Evolutionary conservation across 2,797 vertebrate genomes (phyloP).

Genomic region (Mus caroli): DNA sequence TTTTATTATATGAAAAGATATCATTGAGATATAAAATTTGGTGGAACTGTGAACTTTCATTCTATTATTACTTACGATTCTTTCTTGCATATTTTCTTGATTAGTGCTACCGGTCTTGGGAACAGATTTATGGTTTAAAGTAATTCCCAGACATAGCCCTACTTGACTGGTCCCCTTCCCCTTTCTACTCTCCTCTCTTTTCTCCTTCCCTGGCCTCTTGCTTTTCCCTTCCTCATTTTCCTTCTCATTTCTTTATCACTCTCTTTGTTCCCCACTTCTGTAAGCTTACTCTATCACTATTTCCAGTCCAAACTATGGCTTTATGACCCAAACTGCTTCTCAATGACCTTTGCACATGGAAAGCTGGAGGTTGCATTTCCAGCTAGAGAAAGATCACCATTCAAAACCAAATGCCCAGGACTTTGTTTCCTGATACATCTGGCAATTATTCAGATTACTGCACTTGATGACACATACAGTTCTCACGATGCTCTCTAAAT

Average conservation of each 20-base stretch:
- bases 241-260: accelerated
- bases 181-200: neutral
- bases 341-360: neutral
- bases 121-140: neutral
- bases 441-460: neutral
- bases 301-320: neutral
- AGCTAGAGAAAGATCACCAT: neutral
- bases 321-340: neutral
- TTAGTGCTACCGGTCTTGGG: neutral
- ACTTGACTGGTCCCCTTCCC: neutral
- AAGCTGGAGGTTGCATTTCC: neutral
- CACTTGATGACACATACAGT: neutral
- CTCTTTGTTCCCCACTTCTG: neutral
- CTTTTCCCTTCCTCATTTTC: accelerated
- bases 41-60: neutral
- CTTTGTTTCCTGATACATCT: neutral
- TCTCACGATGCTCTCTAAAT: neutral
- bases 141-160: neutral
- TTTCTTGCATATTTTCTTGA: neutral
- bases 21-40: neutral
- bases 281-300: neutral
- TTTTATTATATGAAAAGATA: constrained; percentile 4
- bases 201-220: neutral
- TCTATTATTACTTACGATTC: neutral
- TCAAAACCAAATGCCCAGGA: neutral